phyloP scores from a whole-genome alignment of 2,797 vertebrate species.

The Poecilia wingei region DNA sequence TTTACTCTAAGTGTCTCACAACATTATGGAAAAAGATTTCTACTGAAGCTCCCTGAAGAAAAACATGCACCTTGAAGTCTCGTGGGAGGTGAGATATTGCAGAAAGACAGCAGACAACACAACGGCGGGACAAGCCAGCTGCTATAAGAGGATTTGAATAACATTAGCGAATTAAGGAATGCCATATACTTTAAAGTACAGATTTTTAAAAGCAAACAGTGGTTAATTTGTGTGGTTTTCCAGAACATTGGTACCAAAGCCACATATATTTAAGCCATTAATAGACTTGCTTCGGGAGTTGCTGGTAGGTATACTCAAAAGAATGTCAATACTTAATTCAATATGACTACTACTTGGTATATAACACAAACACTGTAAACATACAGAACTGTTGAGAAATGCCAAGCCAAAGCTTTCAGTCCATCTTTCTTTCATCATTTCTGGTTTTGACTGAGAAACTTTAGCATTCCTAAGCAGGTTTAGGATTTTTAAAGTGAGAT shows the following conservation, averaged over 20 bases:
- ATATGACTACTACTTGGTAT: not conserved
- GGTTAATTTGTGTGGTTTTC: not conserved
- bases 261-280: not conserved
- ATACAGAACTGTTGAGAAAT: not conserved
- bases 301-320: not conserved
- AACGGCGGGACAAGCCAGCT: slow-evolving; percentile 6
- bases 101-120: slow-evolving; percentile 8
- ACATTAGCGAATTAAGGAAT: not conserved
- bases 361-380: not conserved
- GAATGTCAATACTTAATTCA: not conserved
- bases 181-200: not conserved
- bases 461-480: not conserved
- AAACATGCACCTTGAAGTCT: slow-evolving; percentile 11
- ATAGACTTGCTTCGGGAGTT: slow-evolving; percentile 3
- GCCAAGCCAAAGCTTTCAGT: not conserved
- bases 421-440: not conserved
- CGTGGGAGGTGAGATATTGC: slow-evolving; percentile 20
- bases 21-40: slow-evolving; percentile 9
- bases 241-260: slow-evolving; percentile 6
- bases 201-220: slow-evolving; percentile 11
- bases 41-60: not conserved
- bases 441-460: not conserved
- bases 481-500: not conserved
- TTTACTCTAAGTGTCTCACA: slow-evolving; percentile 9
- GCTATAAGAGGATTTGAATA: slow-evolving; percentile 3